A percentile compares a stretch with the other conserved stretches of the same genome.
phyloP scores from a whole-genome alignment of 1,140 invertebrate species.

The Musca domestica region DNA sequence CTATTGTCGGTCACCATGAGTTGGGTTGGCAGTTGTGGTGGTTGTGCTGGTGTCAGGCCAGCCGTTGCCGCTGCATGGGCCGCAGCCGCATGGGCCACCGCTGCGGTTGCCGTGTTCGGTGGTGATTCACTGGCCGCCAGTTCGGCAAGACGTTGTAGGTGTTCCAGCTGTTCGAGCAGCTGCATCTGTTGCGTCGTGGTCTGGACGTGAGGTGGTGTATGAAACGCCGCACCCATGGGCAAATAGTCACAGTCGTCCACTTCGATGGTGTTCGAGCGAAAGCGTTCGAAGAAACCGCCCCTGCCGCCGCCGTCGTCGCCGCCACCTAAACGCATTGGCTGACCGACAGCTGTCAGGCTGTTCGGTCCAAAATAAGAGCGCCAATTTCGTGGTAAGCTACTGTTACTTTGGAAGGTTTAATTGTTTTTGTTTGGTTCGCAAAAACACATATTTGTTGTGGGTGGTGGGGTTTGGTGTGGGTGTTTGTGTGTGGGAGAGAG shows the following conservation, averaged over 20 bases:
- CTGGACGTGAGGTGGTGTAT: conserved; percentile 7
- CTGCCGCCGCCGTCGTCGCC: conserved; percentile 15
- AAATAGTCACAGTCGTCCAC: conserved; percentile 50
- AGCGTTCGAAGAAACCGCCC: conserved; percentile 35
- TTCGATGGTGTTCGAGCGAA: conserved; percentile 50
- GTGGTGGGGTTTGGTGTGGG: not conserved
- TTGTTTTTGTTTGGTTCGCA: conserved; percentile 16
- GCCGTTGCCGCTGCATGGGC: conserved; percentile 31
- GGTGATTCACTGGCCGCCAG: conserved; percentile 47
- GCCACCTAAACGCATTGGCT: conserved; percentile 14
- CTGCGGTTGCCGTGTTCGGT: conserved; percentile 35
- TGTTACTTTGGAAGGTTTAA: conserved; percentile 21
- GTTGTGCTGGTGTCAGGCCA: conserved; percentile 29
- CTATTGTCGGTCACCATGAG: conserved; percentile 44
- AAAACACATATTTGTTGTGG: conserved; percentile 15
- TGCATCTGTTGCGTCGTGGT: conserved; percentile 37
- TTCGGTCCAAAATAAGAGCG: conserved; percentile 38
- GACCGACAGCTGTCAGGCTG: not conserved
- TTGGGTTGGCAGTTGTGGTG: conserved; percentile 34
- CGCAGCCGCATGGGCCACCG: conserved; percentile 26
- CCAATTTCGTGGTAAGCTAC: conserved; percentile 47
- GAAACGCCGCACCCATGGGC: conserved; percentile 21
- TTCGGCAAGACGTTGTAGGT: conserved; percentile 45
- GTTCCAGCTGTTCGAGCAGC: conserved; percentile 47
- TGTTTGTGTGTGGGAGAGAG: conserved; percentile 23